These are phyloP conservation scores for Drosophila eugracilis DNA, from an alignment of 1,140 invertebrate species.

Conservation along the genomic window DNA sequence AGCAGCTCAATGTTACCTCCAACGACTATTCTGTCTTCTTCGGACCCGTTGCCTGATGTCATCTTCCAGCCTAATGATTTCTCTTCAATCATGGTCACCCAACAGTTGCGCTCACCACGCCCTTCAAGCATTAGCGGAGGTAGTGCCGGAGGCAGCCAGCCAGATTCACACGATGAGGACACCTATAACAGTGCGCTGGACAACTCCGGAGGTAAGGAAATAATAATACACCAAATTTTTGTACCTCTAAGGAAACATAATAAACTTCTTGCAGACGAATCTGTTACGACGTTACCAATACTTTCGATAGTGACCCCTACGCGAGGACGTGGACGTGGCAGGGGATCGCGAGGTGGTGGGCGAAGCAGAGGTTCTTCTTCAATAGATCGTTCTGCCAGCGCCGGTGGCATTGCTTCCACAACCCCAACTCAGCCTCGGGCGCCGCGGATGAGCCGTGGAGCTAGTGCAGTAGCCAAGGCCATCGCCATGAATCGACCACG, in stretches of 20 bases:
- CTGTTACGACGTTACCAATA: constrained; percentile 21
- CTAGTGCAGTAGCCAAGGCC: constrained; percentile 76
- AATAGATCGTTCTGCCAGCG: constrained; percentile 12
- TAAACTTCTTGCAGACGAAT: constrained; percentile 58
- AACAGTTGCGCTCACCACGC: constrained; percentile 65
- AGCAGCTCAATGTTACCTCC: constrained; percentile 72
- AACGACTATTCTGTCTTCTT: constrained; percentile 75
- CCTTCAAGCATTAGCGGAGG: constrained; percentile 56
- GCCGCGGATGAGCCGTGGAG: constrained; percentile 74
- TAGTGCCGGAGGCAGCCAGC: constrained; percentile 56
- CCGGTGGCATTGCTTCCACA: constrained; percentile 12
- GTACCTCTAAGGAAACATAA: no score
- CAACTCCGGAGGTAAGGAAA: constrained; percentile 67
- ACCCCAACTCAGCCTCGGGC: constrained; percentile 45
- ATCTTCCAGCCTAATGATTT: constrained; percentile 82
- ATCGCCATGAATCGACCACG: constrained; percentile 75
- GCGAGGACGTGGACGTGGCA: constrained; percentile 71
- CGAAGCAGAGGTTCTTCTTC: constrained; percentile 35
- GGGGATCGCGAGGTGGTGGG: constrained; percentile 62
- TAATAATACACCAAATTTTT: background rate
- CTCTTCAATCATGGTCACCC: constrained; percentile 76
- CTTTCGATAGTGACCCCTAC: constrained; percentile 41
- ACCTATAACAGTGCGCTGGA: constrained; percentile 60
- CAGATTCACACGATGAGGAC: constrained; percentile 65
- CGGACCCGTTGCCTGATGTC: constrained; percentile 77